Evolutionary conservation across 2,113 vertebrate species (phyloP), one percentile per base, ranked within the genome.

Genomic region (Nansenia antarctica): DNA sequence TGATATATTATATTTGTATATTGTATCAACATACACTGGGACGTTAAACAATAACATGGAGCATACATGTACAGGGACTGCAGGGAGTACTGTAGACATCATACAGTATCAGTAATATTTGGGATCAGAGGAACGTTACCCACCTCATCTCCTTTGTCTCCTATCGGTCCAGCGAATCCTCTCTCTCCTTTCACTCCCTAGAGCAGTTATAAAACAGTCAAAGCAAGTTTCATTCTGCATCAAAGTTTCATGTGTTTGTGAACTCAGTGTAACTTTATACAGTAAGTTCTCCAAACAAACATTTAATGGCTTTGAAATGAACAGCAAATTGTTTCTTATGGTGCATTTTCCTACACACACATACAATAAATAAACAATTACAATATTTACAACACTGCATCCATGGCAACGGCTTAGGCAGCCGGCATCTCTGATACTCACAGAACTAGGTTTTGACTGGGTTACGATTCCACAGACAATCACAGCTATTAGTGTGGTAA

Each of bases 81-180:
- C n/a, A n/a, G n/a, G n/a, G n/a, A n/a, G n/a, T n/a, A n/a, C n/a
- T n/a, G n/a, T n/a, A n/a, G n/a, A n/a, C n/a, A n/a, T n/a, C n/a
- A n/a, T n/a, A n/a, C n/a, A n/a, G n/a, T n/a, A n/a, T n/a, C n/a
- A n/a, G 14, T 35, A 80, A 65, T 66, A 72, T 74, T 12, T 22
- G 70, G 79, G 42, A 78, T 77, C 72, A 35, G 64, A 54, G 55
- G 39, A 7, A 74, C 72, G 39, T 20, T 39, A 82, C 89, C 77
- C 91, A 99, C 98, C 95, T 98, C 95, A 57, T 98, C 95, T 0
- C 98, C 98, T 87, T 97, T 98, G 69, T 96, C 95, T 75, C 97
- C 98, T 0, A 60, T 62, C 52, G 95, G 91, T 3, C 98, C 98
- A 74, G 95, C 89, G 87, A 96, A 98, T 45, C 98, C 98, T 78